Base-by-base conservation (phyloP, 2,113 vertebrate species). In the Poecile atricapillus region DNA sequence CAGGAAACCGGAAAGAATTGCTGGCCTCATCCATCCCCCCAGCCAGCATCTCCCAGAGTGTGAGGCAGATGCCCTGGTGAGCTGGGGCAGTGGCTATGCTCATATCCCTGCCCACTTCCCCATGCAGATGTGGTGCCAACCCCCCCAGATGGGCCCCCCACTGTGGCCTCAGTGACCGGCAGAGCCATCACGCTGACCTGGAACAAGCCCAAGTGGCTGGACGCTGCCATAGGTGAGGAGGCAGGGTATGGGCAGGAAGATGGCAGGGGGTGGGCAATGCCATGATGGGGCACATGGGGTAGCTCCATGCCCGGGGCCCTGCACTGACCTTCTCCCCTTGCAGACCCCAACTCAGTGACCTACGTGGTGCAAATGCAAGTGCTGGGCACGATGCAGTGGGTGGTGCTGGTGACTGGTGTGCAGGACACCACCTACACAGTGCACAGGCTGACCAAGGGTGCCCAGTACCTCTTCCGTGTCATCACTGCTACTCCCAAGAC, bases 351-450 rank as follows among this genome's bases (percentile, higher is more conserved):
- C 23, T 98, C 98, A 1, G 93, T 99, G 97, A 99, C 99, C 89
- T 99, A 99, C 27, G 98, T 98, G 7, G 97, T 99, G 83, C 99
- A 99, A 94, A 99, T 99, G 96, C 99, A 99, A 97, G 98, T 99
- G 31, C 87, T 99, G 71, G 99, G 99, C 76, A 98, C 98, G 0
- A 99, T 98, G 64, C 99, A 99, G 96, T 99, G 99, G 99, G 99
- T 98, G 18, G 98, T 98, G 31, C 98, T 99, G 62, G 98, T 97
- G 16, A 97, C 98, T 0, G 98, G 98, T 5, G 97, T 99, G 92
- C 98, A 90, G 92, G 98, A 99, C 46, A 99, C 98, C 12, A 96
- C 75, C 55, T 99, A 98, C 97, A 98, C 96, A 0, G 98, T 99
- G 94, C 97, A 90, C 1, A 97, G 98, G 18, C 98, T 99, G 86